Percentiles rank a stretch among this genome's conserved stretches.
phyloP scores from a whole-genome alignment of 2,113 vertebrate species.

The Tor tambroides region DNA sequence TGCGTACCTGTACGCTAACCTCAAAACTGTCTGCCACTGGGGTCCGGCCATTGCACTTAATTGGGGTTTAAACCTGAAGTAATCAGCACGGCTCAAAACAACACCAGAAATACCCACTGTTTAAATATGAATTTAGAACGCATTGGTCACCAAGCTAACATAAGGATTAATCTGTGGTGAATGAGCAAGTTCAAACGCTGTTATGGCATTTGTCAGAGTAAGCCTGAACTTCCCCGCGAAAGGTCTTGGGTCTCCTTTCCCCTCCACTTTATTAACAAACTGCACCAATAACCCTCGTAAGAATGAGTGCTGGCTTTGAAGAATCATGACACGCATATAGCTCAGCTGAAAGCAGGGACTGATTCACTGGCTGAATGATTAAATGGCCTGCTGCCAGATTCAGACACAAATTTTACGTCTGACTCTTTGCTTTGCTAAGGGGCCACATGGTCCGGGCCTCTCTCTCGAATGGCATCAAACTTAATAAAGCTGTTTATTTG shows the following conservation, averaged over 20 bases:
- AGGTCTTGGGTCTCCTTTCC: conserved; percentile 42
- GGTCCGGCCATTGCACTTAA: conserved; percentile 39
- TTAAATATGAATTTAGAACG: conserved; percentile 58
- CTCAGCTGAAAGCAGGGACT: conserved; percentile 35
- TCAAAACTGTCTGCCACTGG: conserved; percentile 30
- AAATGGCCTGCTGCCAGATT: conserved; percentile 52
- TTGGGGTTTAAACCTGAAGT: conserved; percentile 36
- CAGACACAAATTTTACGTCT: conserved; percentile 38
- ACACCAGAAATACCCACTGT: conserved; percentile 50
- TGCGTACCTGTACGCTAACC: conserved; percentile 47
- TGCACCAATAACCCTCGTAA: conserved; percentile 39
- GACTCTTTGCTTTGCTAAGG: conserved; percentile 23
- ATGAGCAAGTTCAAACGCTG: conserved; percentile 63
- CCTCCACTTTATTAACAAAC: conserved; percentile 50
- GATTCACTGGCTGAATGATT: conserved; percentile 51
- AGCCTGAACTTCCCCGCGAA: conserved; percentile 54
- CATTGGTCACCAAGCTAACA: conserved; percentile 56
- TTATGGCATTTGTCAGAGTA: conserved; percentile 60
- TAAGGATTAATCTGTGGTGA: conserved; percentile 60
- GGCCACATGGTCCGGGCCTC: neutral
- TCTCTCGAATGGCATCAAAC: conserved; percentile 34
- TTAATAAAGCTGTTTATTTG: conserved; percentile 43
- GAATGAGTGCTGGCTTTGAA: conserved; percentile 49
- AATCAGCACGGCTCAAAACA: conserved; percentile 48
- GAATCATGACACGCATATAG: conserved; percentile 39